Percentiles rank a stretch among this genome's conserved stretches.
These are phyloP conservation scores for Zaprionus ornatus DNA, from an alignment of 1,140 invertebrate genomes.

Conservation along the genomic window DNA sequence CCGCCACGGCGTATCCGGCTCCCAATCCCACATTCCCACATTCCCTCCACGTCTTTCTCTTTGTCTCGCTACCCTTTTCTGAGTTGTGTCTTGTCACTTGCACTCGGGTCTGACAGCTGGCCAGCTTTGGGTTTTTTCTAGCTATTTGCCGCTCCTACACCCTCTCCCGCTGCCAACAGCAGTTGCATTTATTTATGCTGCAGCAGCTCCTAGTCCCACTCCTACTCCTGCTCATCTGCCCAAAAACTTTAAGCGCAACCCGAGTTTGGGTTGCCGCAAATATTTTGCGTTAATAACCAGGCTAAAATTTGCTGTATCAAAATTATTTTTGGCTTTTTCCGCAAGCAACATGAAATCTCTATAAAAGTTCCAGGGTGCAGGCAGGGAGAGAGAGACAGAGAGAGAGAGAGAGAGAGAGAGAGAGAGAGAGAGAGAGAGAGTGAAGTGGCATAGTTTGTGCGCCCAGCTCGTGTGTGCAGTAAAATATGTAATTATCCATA, in stretches of 20 bases:
- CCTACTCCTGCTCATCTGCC: slow-evolving; percentile 21
- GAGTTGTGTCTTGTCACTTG: slow-evolving; percentile 65
- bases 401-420: too few species aligned
- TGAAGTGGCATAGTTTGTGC: not conserved
- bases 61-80: slow-evolving; percentile 12
- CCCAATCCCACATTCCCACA: not conserved
- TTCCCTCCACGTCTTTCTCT: slow-evolving; percentile 8
- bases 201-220: slow-evolving; percentile 21
- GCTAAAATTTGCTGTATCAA: slow-evolving; percentile 29
- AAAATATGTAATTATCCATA: slow-evolving; percentile 70
- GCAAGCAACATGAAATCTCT: slow-evolving; percentile 28
- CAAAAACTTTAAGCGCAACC: slow-evolving; percentile 27
- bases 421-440: not conserved
- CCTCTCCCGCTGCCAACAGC: slow-evolving; percentile 46
- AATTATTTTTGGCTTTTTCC: slow-evolving; percentile 19
- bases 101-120: slow-evolving; percentile 67
- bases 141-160: slow-evolving; percentile 17
- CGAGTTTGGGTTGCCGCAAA: slow-evolving; percentile 17
- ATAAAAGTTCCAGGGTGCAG: slow-evolving; percentile 9
- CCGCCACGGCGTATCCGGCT: slow-evolving; percentile 37
- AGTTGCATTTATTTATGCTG: slow-evolving; percentile 71
- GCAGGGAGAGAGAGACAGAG: not conserved
- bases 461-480: slow-evolving; percentile 12
- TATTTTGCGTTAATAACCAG: slow-evolving; percentile 57
- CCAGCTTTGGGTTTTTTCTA: slow-evolving; percentile 52